These are phyloP conservation scores for Palythoa caribaeorum DNA, from an alignment of 92 coral and sea anemone species.

Conservation along the genomic window DNA sequence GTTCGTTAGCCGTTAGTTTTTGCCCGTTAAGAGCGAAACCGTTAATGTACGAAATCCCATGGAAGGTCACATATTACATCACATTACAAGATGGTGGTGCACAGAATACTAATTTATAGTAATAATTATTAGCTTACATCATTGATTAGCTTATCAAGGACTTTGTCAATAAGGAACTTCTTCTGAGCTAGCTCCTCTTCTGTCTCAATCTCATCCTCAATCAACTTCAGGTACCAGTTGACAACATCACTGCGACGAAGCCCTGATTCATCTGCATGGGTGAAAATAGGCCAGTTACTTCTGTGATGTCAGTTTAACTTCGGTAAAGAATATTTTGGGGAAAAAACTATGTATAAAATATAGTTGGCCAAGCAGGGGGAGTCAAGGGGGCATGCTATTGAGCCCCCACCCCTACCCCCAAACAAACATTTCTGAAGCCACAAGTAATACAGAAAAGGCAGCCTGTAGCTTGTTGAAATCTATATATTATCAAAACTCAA, in stretches of 20 bases:
- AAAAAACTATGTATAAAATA: background rate
- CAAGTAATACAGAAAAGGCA: too few relatives aligned
- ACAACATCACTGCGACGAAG: slow-evolving; percentile 89
- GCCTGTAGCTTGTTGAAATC: too few relatives aligned
- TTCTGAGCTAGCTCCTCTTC: slow-evolving; percentile 93
- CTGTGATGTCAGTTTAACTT: background rate
- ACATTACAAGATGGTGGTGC: background rate
- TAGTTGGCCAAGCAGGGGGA: too few relatives aligned
- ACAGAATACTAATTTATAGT: background rate
- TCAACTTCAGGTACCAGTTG: slow-evolving; percentile 89
- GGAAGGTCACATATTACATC: too few relatives aligned
- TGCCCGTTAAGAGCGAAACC: too few relatives aligned
- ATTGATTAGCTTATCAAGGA: slow-evolving; percentile 85
- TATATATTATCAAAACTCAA: background rate
- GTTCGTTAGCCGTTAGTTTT: too few relatives aligned
- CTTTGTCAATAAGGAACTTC: slow-evolving; percentile 92
- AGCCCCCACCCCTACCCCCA: too few relatives aligned
- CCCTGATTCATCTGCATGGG: slow-evolving; percentile 64
- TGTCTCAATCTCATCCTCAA: slow-evolving; percentile 87
- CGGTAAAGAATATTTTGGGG: background rate
- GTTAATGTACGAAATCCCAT: too few relatives aligned
- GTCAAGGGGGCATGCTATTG: too few relatives aligned
- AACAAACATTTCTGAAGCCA: too few relatives aligned
- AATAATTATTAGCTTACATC: slow-evolving; percentile 61
- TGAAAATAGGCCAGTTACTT: background rate